Evolutionary conservation across 2,797 vertebrate species (phyloP).

Genomic region (Eulemur rubriventer): DNA sequence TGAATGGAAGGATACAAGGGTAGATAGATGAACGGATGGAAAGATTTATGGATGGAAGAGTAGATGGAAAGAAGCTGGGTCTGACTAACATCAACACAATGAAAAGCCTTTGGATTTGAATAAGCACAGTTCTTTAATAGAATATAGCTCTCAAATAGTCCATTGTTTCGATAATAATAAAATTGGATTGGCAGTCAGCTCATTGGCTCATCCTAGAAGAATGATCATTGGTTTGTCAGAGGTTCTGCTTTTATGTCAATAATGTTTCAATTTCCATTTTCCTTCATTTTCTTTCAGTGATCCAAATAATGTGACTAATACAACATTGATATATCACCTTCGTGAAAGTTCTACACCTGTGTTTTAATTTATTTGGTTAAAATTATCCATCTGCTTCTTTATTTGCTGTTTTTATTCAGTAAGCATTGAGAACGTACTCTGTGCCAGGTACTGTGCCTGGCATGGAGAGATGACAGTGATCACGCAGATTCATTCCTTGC

Average conservation of each 20-base stretch:
- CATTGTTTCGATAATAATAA: neutral
- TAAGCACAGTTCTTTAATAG: neutral
- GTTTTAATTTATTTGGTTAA: conserved; percentile 19
- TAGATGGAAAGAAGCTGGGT: neutral
- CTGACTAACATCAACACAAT: neutral
- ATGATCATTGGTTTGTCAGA: neutral
- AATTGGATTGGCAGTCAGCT: neutral
- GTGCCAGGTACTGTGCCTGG: neutral
- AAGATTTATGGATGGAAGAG: neutral
- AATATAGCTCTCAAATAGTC: neutral
- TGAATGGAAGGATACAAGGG: neutral
- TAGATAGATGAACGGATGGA: neutral
- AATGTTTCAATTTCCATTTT: neutral
- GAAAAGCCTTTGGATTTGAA: conserved; percentile 27
- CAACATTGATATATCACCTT: neutral
- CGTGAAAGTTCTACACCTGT: neutral
- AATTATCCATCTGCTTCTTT: neutral
- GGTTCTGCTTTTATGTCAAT: neutral
- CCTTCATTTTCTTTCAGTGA: conserved; percentile 27
- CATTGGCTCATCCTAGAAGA: neutral
- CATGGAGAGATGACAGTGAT: neutral
- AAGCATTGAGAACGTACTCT: neutral
- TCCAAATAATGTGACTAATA: neutral
- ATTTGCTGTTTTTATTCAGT: neutral
- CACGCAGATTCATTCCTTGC: neutral